Base-by-base conservation (phyloP, 2,113 vertebrate genomes). In the Lethenteron camtschaticum region DNA sequence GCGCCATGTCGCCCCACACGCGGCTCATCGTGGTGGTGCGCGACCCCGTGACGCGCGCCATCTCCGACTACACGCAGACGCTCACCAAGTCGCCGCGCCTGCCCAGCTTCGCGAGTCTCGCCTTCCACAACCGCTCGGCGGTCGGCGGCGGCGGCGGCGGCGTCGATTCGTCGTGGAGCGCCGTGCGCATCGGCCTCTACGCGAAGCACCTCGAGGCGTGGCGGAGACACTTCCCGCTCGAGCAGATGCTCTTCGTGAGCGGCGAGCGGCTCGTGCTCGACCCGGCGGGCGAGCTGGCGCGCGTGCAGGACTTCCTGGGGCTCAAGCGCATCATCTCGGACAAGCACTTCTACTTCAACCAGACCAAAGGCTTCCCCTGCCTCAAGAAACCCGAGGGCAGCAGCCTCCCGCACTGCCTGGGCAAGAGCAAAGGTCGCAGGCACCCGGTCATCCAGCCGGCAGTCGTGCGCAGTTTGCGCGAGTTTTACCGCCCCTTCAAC, bases 321-420 rank as follows among this genome's bases (percentile, higher is more conserved):
- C 90, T 96, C 75, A 94, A 96, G 80, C 81, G 90, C 76, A 92
- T 94, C 85, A 86, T 96, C 83, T 90, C 87, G 0, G 88, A 95
- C 82, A 95, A 94, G 83, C 89, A 95, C 80, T 96, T 96, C 81
- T 95, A 96, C 80, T 96, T 96, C 80, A 96, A 96, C 81, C 86
- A 95, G 80, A 96, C 90, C 81, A 96, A 95, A 87, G 91, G 91
- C 12, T 96, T 96, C 81, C 90, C 90, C 1, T 96, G 90, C 78
- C 83, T 96, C 63, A 96, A 95, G 81, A 96, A 96, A 80, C 86
- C 89, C 0, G 88, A 96, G 77, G 88, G 90, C 80, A 96, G 89
- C 85, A 87, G 89, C 81, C 87, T 86, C 71, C 89, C 89, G 56
- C 89, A 95, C 81, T 95, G 89, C 78, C 82, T 95, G 80, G 90